Conservation (phyloP, 2,113 vertebrate genomes). For the Callocephalon fimbriatum region DNA sequence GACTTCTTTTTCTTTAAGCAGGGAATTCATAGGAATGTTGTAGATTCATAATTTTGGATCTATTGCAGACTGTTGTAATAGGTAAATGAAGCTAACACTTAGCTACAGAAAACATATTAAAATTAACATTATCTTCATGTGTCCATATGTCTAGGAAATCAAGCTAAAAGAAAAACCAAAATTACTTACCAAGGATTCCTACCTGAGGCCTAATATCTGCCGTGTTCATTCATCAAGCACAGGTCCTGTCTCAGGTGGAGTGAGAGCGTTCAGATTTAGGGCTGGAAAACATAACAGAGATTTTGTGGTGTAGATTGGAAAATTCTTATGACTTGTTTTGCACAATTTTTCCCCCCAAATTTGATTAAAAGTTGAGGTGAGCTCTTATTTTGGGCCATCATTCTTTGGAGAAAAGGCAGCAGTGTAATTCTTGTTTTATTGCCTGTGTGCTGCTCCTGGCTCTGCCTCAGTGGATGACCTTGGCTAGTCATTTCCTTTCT, state of each 20-base stretch:
- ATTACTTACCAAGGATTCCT: neutral
- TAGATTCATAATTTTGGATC: neutral
- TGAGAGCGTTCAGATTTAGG: rapidly evolving
- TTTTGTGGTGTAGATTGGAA: neutral
- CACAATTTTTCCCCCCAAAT: rapidly evolving
- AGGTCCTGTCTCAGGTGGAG: neutral
- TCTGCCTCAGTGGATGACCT: constrained; percentile 48
- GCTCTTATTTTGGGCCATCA: neutral
- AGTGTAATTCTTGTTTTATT: constrained; percentile 28
- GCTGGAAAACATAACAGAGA: neutral
- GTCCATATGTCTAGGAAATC: neutral
- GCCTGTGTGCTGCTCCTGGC: neutral
- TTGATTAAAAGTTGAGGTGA: neutral
- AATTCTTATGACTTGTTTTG: neutral
- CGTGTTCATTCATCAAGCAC: neutral
- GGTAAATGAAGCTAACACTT: neutral
- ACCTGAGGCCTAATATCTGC: neutral
- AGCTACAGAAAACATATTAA: neutral
- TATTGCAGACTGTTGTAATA: neutral
- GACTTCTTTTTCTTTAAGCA: neutral
- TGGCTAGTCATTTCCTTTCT: constrained; percentile 31
- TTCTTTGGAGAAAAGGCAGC: neutral
- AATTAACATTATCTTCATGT: neutral
- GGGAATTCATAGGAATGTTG: neutral
- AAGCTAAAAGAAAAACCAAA: neutral